Base-by-base conservation (phyloP, 2,888 invertebrate species). In the Brachyptera risi region DNA sequence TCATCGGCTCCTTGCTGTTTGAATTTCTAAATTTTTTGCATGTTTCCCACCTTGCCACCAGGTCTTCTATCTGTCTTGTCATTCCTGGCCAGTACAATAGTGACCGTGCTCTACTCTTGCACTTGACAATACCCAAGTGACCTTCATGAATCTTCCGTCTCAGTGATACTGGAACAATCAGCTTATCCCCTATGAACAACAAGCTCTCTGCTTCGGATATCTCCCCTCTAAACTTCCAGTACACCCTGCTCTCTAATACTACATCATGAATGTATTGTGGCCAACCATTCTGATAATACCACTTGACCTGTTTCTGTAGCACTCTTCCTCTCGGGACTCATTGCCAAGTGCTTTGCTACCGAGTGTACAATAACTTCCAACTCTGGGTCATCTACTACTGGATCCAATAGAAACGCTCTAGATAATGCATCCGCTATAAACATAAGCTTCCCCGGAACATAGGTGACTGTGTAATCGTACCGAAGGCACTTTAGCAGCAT, bases 1-100 rank as follows among this genome's bases (percentile, higher is more conserved):
- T 57, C 61, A 73, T 38, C 17, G 68, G 62, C 47, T 68, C 66
- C 57, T 67, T 65, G 54, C 49, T 37, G 7, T 66, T 58, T n/a
- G 15, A 11, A 44, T n/a, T 23, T 17, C 19, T 11, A 49, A 47
- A 58, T 9, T 44, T 21, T 21, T 58, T 17, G 17, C 58, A 58
- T 17, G 38, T 59, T 19, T 17, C n/a, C 31, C 59, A 59, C 19
- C 27, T 38, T 24, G 21, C n/a, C 1, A 59, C 37, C 17, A 37
- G 1, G n/a, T 51, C 17, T 23, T 27, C 49, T 21, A 59, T 49
- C 13, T 59, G 31, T 17, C 11, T 4, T 1, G 2, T 27, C 51
- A 59, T 59, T 11, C 31, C 40, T 21, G 49, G 49, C 59, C 59
- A 59, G 23, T 54, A 59, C 21, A 50, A 17, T n/a, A 37, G 17